Percentiles rank a stretch among this genome's conserved stretches.
Evolutionary conservation across 1,140 invertebrate species (phyloP).

Genomic region (Sitodiplosis mosellana): DNA sequence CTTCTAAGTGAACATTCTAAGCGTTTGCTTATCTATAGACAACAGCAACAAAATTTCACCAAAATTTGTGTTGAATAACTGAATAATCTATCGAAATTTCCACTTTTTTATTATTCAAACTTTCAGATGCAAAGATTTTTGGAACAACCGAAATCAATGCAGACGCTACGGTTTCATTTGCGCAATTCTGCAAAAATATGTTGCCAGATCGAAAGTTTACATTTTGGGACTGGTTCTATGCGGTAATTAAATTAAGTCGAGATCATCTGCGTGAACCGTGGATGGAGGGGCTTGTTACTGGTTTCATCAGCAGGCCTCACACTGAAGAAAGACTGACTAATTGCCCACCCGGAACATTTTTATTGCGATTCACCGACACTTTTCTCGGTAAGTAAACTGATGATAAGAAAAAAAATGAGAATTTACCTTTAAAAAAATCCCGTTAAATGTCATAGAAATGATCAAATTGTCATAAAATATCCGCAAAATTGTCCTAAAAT

Average conservation of each 20-base stretch:
- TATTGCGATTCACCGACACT: constrained; percentile 82
- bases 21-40: too few relatives aligned
- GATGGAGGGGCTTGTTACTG: constrained; percentile 70
- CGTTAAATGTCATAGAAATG: too few relatives aligned
- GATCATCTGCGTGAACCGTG: constrained; percentile 73
- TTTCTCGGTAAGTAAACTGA: constrained; percentile 37
- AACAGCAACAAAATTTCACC: too few relatives aligned
- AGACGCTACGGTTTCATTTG: constrained; percentile 47
- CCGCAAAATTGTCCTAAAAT: too few relatives aligned
- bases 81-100: background rate
- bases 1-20: too few relatives aligned
- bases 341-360: constrained; percentile 61
- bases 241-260: constrained; percentile 78
- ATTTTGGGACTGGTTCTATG: constrained; percentile 96
- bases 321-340: constrained; percentile 67
- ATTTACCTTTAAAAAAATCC: too few relatives aligned
- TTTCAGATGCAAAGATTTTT: constrained; percentile 7
- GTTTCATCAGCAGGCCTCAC: constrained; percentile 66
- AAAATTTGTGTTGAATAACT: too few relatives aligned
- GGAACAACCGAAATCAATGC: constrained; percentile 10
- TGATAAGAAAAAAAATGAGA: background rate
- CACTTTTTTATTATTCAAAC: background rate
- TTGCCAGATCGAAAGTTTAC: constrained; percentile 75
- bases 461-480: too few relatives aligned
- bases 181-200: constrained; percentile 79